A percentile compares a stretch with the other conserved stretches of the same genome.
These are phyloP conservation scores for Coregonus clupeaformis DNA, from an alignment of 2,113 vertebrate genomes.

Conservation along the genomic window DNA sequence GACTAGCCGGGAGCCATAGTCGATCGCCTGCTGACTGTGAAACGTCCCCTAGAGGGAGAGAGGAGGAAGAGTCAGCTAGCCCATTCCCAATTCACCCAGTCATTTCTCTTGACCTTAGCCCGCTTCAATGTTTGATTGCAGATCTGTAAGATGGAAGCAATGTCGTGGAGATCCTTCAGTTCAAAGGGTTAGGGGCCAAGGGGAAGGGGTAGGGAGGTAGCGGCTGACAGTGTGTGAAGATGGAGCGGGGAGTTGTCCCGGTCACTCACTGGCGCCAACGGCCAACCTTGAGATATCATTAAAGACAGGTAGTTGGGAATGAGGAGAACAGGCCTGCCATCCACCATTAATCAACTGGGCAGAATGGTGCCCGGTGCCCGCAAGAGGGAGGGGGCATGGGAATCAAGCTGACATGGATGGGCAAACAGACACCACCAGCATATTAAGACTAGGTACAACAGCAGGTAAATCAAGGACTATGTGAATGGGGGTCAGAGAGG, in stretches of 20 bases:
- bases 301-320: constrained; percentile 40
- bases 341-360: constrained; percentile 47
- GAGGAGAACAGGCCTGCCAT: constrained; percentile 33
- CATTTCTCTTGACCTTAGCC: too few relatives aligned
- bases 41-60: constrained; percentile 86
- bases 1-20: constrained; percentile 93
- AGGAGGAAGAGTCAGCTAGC: constrained; percentile 38
- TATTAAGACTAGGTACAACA: too few relatives aligned
- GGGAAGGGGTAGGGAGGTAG: constrained; percentile 2
- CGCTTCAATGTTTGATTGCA: too few relatives aligned
- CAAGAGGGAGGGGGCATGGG: constrained; percentile 7
- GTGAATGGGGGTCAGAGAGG: too few relatives aligned
- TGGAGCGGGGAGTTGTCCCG: not conserved
- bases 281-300: constrained; percentile 45
- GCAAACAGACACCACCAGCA: not conserved
- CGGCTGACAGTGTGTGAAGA: not conserved
- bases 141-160: too few relatives aligned
- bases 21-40: constrained; percentile 95
- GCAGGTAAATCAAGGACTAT: too few relatives aligned
- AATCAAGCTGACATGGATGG: not conserved
- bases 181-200: constrained; percentile 8
- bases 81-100: constrained; percentile 20
- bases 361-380: not conserved
- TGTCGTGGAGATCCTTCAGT: too few relatives aligned
- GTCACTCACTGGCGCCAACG: not conserved